Evolutionary conservation across 2,113 vertebrate species (phyloP).

Genomic region (Crotalus horridus): DNA sequence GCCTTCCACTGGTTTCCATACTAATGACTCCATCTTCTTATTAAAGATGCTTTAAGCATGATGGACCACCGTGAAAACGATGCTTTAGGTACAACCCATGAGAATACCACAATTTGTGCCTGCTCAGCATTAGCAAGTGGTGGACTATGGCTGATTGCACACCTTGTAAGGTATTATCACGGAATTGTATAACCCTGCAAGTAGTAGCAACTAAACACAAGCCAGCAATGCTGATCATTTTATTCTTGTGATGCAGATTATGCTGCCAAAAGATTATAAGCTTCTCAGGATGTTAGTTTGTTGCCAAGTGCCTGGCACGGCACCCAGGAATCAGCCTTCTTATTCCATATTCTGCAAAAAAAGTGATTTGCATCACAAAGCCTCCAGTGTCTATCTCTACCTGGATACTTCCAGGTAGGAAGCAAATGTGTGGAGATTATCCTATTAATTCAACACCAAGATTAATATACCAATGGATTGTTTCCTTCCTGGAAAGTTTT

Average conservation of each 20-base stretch:
- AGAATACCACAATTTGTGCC: constrained; percentile 52
- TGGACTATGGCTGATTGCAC: constrained; percentile 54
- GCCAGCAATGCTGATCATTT: constrained; percentile 20
- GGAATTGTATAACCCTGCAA: constrained; percentile 42
- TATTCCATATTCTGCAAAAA: background rate
- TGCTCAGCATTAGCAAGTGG: constrained; percentile 54
- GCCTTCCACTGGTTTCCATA: background rate
- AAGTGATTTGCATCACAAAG: background rate
- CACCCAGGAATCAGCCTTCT: background rate
- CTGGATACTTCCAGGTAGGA: background rate
- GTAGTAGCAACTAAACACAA: constrained; percentile 48
- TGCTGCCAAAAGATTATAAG: background rate
- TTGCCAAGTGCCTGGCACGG: background rate
- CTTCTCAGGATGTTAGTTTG: background rate
- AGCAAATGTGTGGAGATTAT: background rate
- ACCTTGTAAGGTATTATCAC: constrained; percentile 54
- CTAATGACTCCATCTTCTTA: background rate
- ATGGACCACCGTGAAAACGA: constrained; percentile 60
- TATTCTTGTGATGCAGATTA: constrained; percentile 9
- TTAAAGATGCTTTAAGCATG: constrained; percentile 43
- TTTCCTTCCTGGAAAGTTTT: background rate
- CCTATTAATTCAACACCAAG: background rate
- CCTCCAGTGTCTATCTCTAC: background rate
- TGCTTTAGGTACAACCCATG: constrained; percentile 41
- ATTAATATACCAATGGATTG: background rate